Percentiles rank a stretch among this genome's conserved stretches.
These are phyloP conservation scores for Acronicta aceris DNA, from an alignment of 2,888 invertebrate species.

Conservation along the genomic window DNA sequence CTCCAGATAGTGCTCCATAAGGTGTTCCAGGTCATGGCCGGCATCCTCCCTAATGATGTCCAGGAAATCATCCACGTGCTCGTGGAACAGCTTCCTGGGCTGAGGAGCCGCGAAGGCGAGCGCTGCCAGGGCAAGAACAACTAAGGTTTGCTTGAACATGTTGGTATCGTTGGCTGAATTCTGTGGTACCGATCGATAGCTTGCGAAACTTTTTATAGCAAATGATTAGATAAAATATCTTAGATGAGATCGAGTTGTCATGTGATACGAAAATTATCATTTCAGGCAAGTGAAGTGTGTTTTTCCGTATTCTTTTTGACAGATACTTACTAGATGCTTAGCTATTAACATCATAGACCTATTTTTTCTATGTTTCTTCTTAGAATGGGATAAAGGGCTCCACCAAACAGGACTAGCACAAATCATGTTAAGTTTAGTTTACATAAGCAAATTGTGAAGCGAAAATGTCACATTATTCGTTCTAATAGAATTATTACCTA, in stretches of 20 bases:
- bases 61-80: conserved; percentile 76
- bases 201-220: conserved; percentile 57
- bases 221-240: conserved; percentile 43
- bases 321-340: too few species aligned
- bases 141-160: conserved; percentile 69
- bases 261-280: conserved; percentile 43
- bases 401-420: too few species aligned
- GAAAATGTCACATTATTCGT: too few species aligned
- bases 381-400: too few species aligned
- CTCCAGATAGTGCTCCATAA: conserved; percentile 67
- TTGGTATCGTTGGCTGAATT: conserved; percentile 40
- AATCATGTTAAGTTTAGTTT: too few species aligned
- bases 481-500: too few species aligned
- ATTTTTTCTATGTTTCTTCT: too few species aligned
- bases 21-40: conserved; percentile 57
- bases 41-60: conserved; percentile 65
- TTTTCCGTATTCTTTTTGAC: conserved; percentile 4
- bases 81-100: conserved; percentile 76
- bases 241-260: conserved; percentile 35
- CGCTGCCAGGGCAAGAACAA: conserved; percentile 65
- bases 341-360: too few species aligned
- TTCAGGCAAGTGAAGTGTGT: conserved; percentile 18
- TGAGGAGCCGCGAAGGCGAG: conserved; percentile 70
- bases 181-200: conserved; percentile 37
- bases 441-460: too few species aligned